These are phyloP conservation scores for Polypedilum vanderplanki DNA, from an alignment of 1,140 invertebrate genomes.

Conservation along the genomic window DNA sequence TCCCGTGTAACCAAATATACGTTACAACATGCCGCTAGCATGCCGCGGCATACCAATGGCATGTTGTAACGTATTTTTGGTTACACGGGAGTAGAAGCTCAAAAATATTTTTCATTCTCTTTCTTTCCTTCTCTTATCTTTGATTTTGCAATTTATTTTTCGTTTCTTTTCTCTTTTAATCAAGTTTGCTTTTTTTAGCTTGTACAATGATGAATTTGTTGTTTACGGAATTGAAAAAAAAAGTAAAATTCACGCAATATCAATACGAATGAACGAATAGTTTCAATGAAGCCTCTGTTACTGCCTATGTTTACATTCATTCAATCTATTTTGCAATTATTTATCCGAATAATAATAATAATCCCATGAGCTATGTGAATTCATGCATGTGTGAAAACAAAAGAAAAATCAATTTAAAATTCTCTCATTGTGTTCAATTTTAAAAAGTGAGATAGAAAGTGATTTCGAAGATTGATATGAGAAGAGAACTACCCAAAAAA, in stretches of 20 bases:
- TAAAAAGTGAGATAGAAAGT: not conserved
- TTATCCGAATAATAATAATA: not conserved
- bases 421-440: not conserved
- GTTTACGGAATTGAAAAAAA: slow-evolving; percentile 4
- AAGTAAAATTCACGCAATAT: not conserved
- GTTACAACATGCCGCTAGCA: too few species aligned
- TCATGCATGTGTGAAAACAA: not conserved
- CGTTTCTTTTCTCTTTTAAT: not conserved
- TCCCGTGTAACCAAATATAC: too few species aligned
- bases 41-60: too few species aligned
- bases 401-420: not conserved
- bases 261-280: not conserved
- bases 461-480: not conserved
- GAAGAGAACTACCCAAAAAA: not conserved
- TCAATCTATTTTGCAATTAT: not conserved
- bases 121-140: not conserved
- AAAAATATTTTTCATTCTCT: not conserved
- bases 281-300: not conserved
- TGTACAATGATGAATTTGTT: not conserved
- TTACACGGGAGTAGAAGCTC: not conserved
- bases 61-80: not conserved
- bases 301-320: not conserved
- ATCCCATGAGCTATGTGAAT: not conserved
- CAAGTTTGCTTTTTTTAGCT: not conserved
- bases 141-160: not conserved